Percentiles rank a stretch among this genome's conserved stretches.
These are phyloP conservation scores for Pterocles orientalis DNA, from an alignment of 2,113 vertebrate genomes.

Conservation along the genomic window DNA sequence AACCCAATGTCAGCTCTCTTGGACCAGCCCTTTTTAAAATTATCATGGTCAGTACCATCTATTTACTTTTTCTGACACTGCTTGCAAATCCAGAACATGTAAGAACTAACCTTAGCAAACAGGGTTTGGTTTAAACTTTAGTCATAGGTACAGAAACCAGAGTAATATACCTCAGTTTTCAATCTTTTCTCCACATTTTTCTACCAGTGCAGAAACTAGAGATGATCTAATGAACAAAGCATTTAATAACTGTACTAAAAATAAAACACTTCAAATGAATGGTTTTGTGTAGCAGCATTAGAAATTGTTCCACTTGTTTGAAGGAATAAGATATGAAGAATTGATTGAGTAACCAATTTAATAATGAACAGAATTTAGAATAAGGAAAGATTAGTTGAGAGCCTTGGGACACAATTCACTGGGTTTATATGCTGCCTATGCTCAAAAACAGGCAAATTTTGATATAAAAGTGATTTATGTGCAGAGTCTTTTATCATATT, in stretches of 20 bases:
- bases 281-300: neutral
- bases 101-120: neutral
- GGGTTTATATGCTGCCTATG: constrained; percentile 32
- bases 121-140: neutral
- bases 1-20: neutral
- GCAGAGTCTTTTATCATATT: constrained; percentile 53
- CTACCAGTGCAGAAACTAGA: neutral
- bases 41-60: neutral
- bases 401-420: constrained; percentile 21
- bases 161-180: neutral
- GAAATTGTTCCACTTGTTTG: constrained; percentile 58
- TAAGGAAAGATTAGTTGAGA: constrained; percentile 41
- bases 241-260: neutral
- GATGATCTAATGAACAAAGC: neutral
- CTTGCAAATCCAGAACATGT: neutral
- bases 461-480: constrained; percentile 59
- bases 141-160: neutral
- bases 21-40: neutral
- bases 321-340: constrained; percentile 42
- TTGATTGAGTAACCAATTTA: constrained; percentile 67
- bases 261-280: constrained; percentile 26
- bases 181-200: neutral
- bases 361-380: constrained; percentile 71
- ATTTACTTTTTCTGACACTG: neutral
- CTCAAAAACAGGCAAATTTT: constrained; percentile 19